A percentile compares a stretch with the other conserved stretches of the same genome.
phyloP scores from a whole-genome alignment of 2,113 vertebrate species.

The Phyllostomus discolor region DNA sequence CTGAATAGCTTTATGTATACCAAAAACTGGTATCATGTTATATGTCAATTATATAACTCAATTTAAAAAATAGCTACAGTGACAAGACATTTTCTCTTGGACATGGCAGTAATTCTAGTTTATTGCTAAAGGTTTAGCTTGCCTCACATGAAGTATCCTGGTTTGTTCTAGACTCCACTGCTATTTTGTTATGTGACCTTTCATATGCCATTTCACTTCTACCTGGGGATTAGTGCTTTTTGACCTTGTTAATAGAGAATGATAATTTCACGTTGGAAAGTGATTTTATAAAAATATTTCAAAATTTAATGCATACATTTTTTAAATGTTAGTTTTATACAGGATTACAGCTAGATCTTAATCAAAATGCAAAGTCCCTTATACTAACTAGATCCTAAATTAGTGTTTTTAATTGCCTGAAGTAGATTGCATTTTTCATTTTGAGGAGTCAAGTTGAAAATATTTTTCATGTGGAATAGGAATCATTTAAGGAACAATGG shows the following conservation, averaged over 20 bases:
- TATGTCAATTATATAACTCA: not conserved
- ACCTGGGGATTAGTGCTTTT: not conserved
- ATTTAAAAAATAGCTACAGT: not conserved
- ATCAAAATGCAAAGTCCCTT: constrained; percentile 26
- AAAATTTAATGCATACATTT: not conserved
- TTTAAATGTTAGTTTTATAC: not conserved
- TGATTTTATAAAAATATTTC: constrained; percentile 13
- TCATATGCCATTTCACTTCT: not conserved
- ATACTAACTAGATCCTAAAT: not conserved
- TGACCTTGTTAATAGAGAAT: not conserved
- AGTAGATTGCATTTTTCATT: constrained; percentile 26
- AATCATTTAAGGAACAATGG: constrained; percentile 45
- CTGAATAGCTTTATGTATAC: not conserved
- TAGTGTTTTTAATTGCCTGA: constrained; percentile 9
- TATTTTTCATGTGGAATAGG: constrained; percentile 46
- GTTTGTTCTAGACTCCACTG: not conserved
- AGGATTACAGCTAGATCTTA: not conserved
- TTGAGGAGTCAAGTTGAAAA: constrained; percentile 18
- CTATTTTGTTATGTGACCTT: not conserved
- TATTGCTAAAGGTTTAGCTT: not conserved
- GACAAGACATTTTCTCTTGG: not conserved
- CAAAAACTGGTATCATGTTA: not conserved
- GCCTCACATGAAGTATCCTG: not conserved
- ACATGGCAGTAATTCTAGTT: not conserved
- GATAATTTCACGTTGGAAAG: not conserved